Evolutionary conservation across 2,113 vertebrate genomes (phyloP).

Genomic region (Otocyon megalotis): DNA sequence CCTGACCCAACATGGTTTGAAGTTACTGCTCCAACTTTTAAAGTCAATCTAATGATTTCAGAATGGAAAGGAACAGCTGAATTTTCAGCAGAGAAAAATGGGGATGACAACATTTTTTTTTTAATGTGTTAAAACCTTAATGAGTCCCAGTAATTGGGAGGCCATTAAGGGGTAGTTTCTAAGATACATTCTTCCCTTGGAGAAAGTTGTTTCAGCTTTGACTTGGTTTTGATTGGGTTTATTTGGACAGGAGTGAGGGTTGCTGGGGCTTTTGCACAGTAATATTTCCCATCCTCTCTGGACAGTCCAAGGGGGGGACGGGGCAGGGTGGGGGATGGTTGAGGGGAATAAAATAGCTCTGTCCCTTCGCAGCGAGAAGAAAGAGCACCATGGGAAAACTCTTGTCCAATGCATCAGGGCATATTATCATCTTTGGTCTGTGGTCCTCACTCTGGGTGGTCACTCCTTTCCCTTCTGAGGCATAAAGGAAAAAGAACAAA

Average conservation of each 20-base stretch:
- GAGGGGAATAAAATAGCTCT: neutral
- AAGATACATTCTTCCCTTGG: neutral
- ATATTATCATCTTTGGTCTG: neutral
- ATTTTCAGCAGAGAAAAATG: neutral
- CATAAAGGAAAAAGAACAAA: constrained; percentile 43
- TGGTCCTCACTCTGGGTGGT: neutral
- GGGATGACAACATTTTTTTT: neutral
- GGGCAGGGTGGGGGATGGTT: too few relatives aligned
- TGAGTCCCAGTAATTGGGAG: neutral
- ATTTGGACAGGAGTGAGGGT: neutral
- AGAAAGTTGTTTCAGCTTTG: neutral
- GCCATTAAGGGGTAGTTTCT: neutral
- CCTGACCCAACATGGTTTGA: neutral
- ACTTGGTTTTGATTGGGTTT: neutral
- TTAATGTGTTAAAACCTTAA: constrained; percentile 9
- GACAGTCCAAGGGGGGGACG: neutral
- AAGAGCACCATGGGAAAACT: neutral
- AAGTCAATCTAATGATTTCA: constrained; percentile 18
- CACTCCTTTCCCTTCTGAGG: neutral
- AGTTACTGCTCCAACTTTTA: neutral
- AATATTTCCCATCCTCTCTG: neutral
- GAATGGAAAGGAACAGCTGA: neutral
- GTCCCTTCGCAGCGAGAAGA: neutral
- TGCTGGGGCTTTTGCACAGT: neutral
- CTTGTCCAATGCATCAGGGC: neutral